These are phyloP conservation scores for Oenanthe melanoleuca DNA, from an alignment of 2,113 vertebrate species.

Conservation along the genomic window DNA sequence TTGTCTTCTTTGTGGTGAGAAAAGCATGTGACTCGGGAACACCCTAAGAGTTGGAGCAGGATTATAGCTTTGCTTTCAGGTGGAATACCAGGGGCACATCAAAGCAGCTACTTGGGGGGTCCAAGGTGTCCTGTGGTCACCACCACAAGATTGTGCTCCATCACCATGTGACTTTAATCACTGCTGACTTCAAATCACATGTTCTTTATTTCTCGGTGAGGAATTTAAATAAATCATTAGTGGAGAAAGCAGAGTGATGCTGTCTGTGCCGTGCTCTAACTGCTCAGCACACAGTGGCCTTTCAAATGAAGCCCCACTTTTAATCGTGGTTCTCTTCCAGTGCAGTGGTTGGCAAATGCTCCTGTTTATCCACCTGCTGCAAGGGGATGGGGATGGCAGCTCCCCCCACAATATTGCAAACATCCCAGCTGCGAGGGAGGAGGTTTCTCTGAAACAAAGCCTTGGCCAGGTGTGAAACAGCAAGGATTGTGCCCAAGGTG, in stretches of 20 bases:
- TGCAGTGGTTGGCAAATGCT: accelerated
- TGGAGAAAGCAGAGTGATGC: neutral
- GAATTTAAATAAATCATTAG: neutral
- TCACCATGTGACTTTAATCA: neutral
- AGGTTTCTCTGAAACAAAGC: conserved; percentile 71
- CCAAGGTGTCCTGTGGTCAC: accelerated
- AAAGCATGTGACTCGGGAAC: neutral
- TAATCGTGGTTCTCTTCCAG: neutral
- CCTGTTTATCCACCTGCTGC: neutral
- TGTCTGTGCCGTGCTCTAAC: neutral
- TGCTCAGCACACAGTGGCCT: neutral
- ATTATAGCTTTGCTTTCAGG: neutral
- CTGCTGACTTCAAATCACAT: neutral
- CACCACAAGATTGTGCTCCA: neutral
- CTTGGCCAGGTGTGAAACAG: conserved; percentile 63
- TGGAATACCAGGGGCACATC: neutral
- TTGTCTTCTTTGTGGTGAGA: neutral
- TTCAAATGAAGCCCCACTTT: neutral
- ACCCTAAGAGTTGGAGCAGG: neutral
- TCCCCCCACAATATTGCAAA: conserved; percentile 53
- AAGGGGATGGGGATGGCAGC: neutral
- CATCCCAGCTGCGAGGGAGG: conserved; percentile 71
- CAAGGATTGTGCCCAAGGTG: conserved; percentile 45
- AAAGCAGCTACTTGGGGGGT: neutral
- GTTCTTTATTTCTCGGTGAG: neutral